These are phyloP conservation scores for Halcyon badia DNA, from an alignment of 2,797 vertebrate genomes.

Conservation along the genomic window DNA sequence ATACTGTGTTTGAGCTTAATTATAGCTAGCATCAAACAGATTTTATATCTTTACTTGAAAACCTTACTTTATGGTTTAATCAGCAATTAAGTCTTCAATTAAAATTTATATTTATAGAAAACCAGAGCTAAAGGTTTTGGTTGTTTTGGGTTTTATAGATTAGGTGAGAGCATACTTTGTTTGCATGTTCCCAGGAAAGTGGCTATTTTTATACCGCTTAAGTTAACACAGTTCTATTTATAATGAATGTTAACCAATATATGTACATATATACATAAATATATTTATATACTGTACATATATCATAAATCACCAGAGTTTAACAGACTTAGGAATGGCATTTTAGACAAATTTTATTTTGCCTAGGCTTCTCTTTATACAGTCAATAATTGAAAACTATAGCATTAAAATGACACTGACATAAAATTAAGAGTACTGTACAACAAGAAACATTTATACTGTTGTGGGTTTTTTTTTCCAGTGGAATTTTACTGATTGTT, in stretches of 20 bases:
- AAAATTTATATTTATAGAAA: slow-evolving; percentile 77
- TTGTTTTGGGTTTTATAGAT: slow-evolving; percentile 73
- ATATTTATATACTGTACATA: slow-evolving; percentile 80
- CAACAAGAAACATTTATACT: slow-evolving; percentile 35
- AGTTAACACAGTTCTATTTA: slow-evolving; percentile 78
- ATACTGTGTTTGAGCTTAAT: slow-evolving; percentile 48
- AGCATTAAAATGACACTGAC: slow-evolving; percentile 22
- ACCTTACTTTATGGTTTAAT: slow-evolving; percentile 57
- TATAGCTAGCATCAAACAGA: slow-evolving; percentile 50
- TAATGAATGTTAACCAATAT: slow-evolving; percentile 73
- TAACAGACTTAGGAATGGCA: slow-evolving; percentile 52
- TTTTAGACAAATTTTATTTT: slow-evolving; percentile 30
- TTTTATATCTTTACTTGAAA: slow-evolving; percentile 77
- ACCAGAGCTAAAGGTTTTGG: slow-evolving; percentile 66
- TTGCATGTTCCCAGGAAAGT: slow-evolving; percentile 79
- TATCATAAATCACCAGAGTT: slow-evolving; percentile 39
- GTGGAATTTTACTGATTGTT: neutral
- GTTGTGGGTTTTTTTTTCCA: neutral
- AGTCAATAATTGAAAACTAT: slow-evolving; percentile 40
- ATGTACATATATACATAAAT: slow-evolving; percentile 77
- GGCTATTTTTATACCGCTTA: slow-evolving; percentile 83
- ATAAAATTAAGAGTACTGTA: slow-evolving; percentile 12
- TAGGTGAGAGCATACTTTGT: slow-evolving; percentile 60
- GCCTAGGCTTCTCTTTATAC: slow-evolving; percentile 68
- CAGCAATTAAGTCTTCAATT: slow-evolving; percentile 58